Conservation (phyloP, 2,797 vertebrate genomes). For the Microchirus variegatus region DNA sequence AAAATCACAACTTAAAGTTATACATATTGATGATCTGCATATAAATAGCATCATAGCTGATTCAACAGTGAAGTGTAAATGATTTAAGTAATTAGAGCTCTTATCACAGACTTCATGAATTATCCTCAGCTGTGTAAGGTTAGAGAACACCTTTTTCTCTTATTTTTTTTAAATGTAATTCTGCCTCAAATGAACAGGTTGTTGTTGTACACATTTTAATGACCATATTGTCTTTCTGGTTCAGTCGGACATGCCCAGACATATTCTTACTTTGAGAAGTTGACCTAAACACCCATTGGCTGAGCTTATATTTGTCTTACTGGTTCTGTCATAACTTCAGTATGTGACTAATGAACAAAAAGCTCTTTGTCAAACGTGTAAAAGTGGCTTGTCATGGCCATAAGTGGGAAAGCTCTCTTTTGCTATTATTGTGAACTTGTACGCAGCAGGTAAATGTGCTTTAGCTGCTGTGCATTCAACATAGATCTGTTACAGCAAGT, state of each 20-base stretch:
- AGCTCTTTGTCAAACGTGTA: conserved; percentile 22
- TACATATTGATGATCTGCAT: no score
- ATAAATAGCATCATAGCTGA: no score
- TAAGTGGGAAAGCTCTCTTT: neutral
- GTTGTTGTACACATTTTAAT: conserved; percentile 3
- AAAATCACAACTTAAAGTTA: no score
- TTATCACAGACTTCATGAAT: no score
- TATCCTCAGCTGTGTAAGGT: no score
- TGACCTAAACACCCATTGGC: conserved; percentile 35
- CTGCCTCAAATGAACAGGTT: conserved; percentile 5
- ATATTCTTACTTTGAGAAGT: conserved; percentile 31
- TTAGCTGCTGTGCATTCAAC: neutral
- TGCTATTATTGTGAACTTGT: neutral
- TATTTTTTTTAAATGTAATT: no score
- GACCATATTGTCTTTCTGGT: conserved; percentile 14
- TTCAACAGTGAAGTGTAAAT: no score
- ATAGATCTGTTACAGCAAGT: neutral
- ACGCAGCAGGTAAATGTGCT: neutral
- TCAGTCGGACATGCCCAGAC: conserved; percentile 39
- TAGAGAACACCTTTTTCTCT: no score
- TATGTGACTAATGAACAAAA: conserved; percentile 42
- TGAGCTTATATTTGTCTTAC: conserved; percentile 31
- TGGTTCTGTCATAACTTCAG: conserved; percentile 11
- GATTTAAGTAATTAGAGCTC: no score
- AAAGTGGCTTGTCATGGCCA: conserved; percentile 8